A percentile compares a stretch with the other conserved stretches of the same genome.
Evolutionary conservation across 37 sponge, comb jelly and placozoan genomes (phyloP).

Genomic region (Beroe ovata): DNA sequence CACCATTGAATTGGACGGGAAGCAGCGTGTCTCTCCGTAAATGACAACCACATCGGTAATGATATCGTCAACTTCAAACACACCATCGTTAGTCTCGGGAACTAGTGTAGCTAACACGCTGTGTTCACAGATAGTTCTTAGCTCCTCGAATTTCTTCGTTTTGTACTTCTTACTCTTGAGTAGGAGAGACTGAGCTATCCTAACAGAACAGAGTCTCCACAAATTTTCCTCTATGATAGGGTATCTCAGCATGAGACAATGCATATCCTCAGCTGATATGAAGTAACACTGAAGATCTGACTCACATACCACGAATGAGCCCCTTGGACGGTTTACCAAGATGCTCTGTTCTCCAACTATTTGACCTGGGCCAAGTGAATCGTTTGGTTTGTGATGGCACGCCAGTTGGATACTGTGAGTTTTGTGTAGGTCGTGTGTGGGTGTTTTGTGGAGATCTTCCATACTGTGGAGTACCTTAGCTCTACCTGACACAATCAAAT

Average conservation of each 20-base stretch:
- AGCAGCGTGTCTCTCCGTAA: slow-evolving; percentile 25
- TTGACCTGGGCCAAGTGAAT: slow-evolving; percentile 73
- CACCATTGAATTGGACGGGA: slow-evolving; percentile 8
- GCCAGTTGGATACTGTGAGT: slow-evolving; percentile 18
- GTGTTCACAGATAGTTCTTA: slow-evolving; percentile 1
- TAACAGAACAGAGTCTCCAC: slow-evolving; percentile 82
- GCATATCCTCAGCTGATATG: slow-evolving; percentile 69
- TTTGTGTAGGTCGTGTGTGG: neutral
- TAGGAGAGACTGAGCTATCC: slow-evolving; percentile 75
- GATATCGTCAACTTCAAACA: slow-evolving; percentile 28
- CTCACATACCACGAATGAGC: slow-evolving; percentile 72
- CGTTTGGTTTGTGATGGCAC: slow-evolving; percentile 64
- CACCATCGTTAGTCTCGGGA: slow-evolving; percentile 36
- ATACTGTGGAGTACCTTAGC: slow-evolving; percentile 17
- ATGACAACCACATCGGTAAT: slow-evolving; percentile 32
- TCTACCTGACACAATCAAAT: slow-evolving; percentile 77
- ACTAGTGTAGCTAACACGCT: slow-evolving; percentile 31
- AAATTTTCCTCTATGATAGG: slow-evolving; percentile 77
- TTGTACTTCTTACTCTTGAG: slow-evolving; percentile 21
- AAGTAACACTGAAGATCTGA: slow-evolving; percentile 78
- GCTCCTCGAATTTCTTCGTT: slow-evolving; percentile 18
- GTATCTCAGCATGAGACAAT: slow-evolving; percentile 71
- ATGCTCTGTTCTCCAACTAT: slow-evolving; percentile 82
- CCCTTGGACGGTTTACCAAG: slow-evolving; percentile 60
- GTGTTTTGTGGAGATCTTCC: neutral